phyloP scores from a whole-genome alignment of 1,140 invertebrate genomes.

The Watersipora subatra region DNA sequence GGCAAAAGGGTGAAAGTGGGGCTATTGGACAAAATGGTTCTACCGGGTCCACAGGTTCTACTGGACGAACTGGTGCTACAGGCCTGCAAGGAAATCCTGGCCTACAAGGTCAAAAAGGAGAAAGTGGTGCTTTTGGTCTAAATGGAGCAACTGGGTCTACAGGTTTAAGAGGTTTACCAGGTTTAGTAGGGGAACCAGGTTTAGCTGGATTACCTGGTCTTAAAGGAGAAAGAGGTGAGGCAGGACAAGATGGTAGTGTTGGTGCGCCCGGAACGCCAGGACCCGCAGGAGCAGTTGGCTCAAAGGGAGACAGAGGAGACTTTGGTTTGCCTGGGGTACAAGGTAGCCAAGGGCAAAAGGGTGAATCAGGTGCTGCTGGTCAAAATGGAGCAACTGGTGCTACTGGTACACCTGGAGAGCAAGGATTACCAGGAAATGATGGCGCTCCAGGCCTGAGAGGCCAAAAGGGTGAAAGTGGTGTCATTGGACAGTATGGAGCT shows the following conservation, averaged over 20 bases:
- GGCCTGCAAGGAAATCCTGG: not conserved
- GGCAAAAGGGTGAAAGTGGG: slow-evolving; percentile 3
- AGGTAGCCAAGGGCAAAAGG: not conserved
- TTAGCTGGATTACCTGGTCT: slow-evolving; percentile 7
- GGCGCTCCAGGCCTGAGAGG: slow-evolving; percentile 2
- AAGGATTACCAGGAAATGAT: not conserved
- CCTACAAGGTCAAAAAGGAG: not conserved
- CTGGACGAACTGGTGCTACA: not conserved
- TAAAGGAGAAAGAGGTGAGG: slow-evolving; percentile 4
- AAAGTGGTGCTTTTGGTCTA: not conserved
- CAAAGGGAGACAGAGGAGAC: slow-evolving; percentile 1
- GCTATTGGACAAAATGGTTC: slow-evolving; percentile 1
- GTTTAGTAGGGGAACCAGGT: slow-evolving; percentile 1
- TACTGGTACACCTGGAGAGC: not conserved
- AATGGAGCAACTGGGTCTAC: slow-evolving; percentile 4
- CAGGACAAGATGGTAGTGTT: not conserved
- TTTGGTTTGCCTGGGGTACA: not conserved
- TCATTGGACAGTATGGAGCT: not conserved
- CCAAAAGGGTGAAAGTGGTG: slow-evolving; percentile 4
- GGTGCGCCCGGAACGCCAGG: slow-evolving; percentile 2
- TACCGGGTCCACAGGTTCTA: not conserved
- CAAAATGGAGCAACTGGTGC: slow-evolving; percentile 4
- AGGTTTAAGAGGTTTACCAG: not conserved
- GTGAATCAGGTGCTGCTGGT: slow-evolving; percentile 7
- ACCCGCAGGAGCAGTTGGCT: not conserved